Percentiles rank a stretch among this genome's conserved stretches.
These are phyloP conservation scores for Caenorhabditis wallacei DNA, from an alignment of 2,888 invertebrate genomes.

Conservation along the genomic window DNA sequence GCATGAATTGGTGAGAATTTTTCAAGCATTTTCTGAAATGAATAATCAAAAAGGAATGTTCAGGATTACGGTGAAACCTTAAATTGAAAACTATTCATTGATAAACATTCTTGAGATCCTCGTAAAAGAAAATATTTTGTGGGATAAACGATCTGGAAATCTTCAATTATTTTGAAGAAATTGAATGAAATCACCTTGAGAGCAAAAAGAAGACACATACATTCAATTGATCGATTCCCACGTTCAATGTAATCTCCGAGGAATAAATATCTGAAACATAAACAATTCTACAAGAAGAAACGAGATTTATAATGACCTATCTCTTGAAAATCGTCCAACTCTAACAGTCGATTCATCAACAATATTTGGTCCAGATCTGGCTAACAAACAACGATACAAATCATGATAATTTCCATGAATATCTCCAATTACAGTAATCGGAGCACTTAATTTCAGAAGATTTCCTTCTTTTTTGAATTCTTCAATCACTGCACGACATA, in stretches of 20 bases:
- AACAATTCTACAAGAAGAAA: not conserved
- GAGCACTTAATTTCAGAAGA: not conserved
- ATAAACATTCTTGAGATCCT: slow-evolving; percentile 38
- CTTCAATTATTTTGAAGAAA: not conserved
- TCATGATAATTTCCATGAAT: slow-evolving; percentile 50
- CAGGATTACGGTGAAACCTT: not conserved
- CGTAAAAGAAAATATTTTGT: slow-evolving; percentile 34
- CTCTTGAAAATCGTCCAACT: not conserved
- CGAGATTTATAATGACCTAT: not conserved
- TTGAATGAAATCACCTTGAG: slow-evolving; percentile 33
- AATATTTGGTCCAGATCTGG: slow-evolving; percentile 6
- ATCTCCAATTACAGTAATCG: slow-evolving; percentile 40
- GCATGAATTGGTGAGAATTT: slow-evolving; percentile 1
- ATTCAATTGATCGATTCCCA: slow-evolving; percentile 39
- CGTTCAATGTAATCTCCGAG: slow-evolving; percentile 51
- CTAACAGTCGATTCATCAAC: not conserved
- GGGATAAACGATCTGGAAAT: slow-evolving; percentile 24
- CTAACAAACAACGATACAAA: slow-evolving; percentile 25
- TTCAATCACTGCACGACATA: slow-evolving; percentile 9
- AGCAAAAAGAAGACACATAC: slow-evolving; percentile 35
- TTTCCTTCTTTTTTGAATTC: slow-evolving; percentile 15
- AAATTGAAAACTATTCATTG: not conserved
- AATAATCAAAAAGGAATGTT: not conserved
- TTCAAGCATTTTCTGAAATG: not conserved
- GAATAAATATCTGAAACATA: slow-evolving; percentile 42